A percentile compares a stretch with the other conserved stretches of the same genome.
phyloP scores from a whole-genome alignment of 2,113 vertebrate genomes.

The Rafetus swinhoei region DNA sequence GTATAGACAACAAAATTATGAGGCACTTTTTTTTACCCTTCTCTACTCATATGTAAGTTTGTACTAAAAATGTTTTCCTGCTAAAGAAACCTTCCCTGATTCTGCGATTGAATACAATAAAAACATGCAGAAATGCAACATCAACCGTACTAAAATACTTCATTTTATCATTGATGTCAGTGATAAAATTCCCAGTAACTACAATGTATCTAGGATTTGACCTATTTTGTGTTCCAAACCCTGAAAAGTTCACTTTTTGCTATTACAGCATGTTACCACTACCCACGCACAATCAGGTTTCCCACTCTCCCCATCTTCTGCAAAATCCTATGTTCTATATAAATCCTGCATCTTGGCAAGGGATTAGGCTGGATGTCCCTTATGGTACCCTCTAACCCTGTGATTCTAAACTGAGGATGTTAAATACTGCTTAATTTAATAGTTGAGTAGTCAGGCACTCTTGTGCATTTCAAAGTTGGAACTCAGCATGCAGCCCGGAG shows the following conservation, averaged over 20 bases:
- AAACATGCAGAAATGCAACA: neutral
- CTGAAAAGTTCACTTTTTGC: neutral
- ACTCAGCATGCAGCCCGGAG: too few species aligned
- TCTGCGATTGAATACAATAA: neutral
- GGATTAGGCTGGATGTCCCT: neutral
- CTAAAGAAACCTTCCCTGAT: neutral
- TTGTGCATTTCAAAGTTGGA: too few species aligned
- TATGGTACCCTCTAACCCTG: neutral
- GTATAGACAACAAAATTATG: neutral
- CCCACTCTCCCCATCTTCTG: neutral
- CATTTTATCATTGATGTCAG: neutral
- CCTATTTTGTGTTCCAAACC: neutral
- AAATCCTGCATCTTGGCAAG: neutral
- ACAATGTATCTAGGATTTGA: neutral
- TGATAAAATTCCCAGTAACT: neutral
- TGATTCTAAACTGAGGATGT: neutral
- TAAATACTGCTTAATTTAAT: too few species aligned
- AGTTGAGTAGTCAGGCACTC: too few species aligned
- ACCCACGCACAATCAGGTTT: neutral
- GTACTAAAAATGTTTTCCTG: neutral
- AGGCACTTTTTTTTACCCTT: neutral
- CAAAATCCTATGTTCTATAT: neutral
- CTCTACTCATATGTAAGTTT: neutral
- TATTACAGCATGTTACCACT: neutral
- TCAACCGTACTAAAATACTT: neutral